These are phyloP conservation scores for Chymomyza costata DNA, from an alignment of 1,140 invertebrate species.

Conservation along the genomic window DNA sequence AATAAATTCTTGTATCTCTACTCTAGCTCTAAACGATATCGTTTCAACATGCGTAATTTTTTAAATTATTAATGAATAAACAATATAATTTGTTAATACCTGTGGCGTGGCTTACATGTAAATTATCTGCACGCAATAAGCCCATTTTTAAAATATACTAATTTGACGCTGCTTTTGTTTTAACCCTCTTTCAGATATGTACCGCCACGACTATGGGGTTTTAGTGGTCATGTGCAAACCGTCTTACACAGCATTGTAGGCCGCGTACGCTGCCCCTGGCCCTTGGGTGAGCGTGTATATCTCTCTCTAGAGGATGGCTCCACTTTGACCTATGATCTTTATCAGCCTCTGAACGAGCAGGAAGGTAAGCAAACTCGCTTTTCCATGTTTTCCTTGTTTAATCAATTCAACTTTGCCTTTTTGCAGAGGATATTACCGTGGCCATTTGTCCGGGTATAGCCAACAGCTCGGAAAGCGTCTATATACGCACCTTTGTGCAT, in stretches of 20 bases:
- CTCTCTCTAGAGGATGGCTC: slow-evolving; percentile 86
- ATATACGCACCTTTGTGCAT: slow-evolving; percentile 93
- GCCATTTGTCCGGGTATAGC: slow-evolving; percentile 94
- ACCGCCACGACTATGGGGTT: slow-evolving; percentile 94
- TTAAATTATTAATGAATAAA: slow-evolving; percentile 6
- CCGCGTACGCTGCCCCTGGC: slow-evolving; percentile 87
- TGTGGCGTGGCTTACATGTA: slow-evolving; percentile 5
- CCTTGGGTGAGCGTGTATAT: slow-evolving; percentile 86
- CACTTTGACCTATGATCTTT: slow-evolving; percentile 93
- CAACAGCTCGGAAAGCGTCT: slow-evolving; percentile 94
- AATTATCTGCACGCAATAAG: slow-evolving; percentile 17
- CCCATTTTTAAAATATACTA: slow-evolving; percentile 6
- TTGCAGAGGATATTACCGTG: slow-evolving; percentile 89
- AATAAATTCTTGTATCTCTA: too few species aligned
- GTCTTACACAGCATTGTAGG: slow-evolving; percentile 93
- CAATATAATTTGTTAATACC: slow-evolving; percentile 8
- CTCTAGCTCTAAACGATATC: too few species aligned
- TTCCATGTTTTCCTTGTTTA: background rate
- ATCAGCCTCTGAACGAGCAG: slow-evolving; percentile 84
- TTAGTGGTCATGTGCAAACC: slow-evolving; percentile 94
- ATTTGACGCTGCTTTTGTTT: background rate
- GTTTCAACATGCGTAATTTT: too few species aligned
- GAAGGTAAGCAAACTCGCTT: slow-evolving; percentile 81
- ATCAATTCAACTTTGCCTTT: slow-evolving; percentile 20
- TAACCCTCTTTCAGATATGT: slow-evolving; percentile 83